Conservation (phyloP, 35 echinoderm and acorn worm genomes). For the Ophiothrix spiculata region DNA sequence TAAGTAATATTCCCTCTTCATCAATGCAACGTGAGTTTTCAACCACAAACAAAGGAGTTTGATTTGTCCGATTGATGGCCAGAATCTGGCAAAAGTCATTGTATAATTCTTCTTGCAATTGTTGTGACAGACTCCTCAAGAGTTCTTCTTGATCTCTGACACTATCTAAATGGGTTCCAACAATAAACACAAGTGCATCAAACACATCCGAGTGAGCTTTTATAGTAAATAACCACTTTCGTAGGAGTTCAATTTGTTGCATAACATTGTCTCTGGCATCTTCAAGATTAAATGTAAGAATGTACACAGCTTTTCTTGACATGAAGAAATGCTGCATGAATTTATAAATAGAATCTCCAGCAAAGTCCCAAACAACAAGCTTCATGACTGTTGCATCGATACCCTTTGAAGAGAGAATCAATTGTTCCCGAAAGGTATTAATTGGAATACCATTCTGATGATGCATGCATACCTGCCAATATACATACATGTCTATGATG, state of each 20-base stretch:
- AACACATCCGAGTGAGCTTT: constrained; percentile 18
- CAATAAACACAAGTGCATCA: constrained; percentile 27
- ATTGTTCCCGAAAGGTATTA: neutral
- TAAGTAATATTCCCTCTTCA: neutral
- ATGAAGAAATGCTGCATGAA: constrained; percentile 6
- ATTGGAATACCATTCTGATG: neutral
- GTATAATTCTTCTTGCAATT: neutral
- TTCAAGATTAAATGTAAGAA: neutral
- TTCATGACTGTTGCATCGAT: neutral
- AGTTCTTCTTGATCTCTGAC: neutral
- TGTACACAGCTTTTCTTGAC: neutral
- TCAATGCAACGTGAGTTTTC: constrained; percentile 28
- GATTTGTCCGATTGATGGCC: constrained; percentile 17
- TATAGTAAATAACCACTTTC: constrained; percentile 20
- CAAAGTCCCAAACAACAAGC: neutral
- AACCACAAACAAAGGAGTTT: neutral
- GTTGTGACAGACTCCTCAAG: neutral
- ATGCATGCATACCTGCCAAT: neutral
- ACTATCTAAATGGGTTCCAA: constrained; percentile 41
- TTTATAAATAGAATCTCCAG: neutral
- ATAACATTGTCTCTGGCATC: neutral
- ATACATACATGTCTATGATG: neutral
- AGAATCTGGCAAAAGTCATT: constrained; percentile 21
- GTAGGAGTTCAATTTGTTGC: neutral
- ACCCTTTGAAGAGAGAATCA: neutral